Evolutionary conservation across 2,888 invertebrate species (phyloP), one percentile per base, ranked within the genome.

Genomic region (Drosophila longiperda): DNA sequence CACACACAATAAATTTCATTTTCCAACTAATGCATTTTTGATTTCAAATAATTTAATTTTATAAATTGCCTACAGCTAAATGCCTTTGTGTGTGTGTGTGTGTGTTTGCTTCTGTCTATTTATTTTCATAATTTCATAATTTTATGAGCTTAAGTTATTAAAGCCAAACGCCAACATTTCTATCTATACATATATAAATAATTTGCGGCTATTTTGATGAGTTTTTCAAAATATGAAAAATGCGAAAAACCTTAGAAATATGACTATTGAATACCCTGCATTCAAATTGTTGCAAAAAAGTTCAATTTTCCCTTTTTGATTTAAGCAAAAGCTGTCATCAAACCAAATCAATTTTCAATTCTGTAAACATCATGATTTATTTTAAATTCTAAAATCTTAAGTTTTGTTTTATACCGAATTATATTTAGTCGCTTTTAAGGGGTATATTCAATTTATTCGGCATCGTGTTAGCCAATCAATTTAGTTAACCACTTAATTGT

Each of bases 51-150:
- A 76, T 76, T 76, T 54, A 61, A 80, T 80, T 80, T 59, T 17
- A 50, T 36, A 71, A 61, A 69, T 54, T 36, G 68, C 81, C 66
- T 33, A 32, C 60, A 75, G 76, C 48, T n/a, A 49, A 9, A 38
- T 34, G 42, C 26, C 34, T 52, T 15, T n/a, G 52, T 20, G 49
- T 55, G 53, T 62, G 29, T 38, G 33, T 36, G 15, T 15, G 38
- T 8, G 59, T 58, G 57, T 71, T 50, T 73, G 52, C 68, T 66
- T 82, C 61, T 57, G 52, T 66, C 45, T 86, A 87, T 87, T 87
- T 89, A 81, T 87, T 87, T 89, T 90, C 83, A 83, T 89, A 85
- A 86, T 89, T 89, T 78, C 63, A 85, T 86, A 79, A 84, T 81
- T 84, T 84, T 66, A 81, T 76, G 73, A 81, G 87, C 87, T 87